A percentile compares a stretch with the other conserved stretches of the same genome.
Conservation (phyloP, 2,113 vertebrate species). For the Neogale vison region DNA sequence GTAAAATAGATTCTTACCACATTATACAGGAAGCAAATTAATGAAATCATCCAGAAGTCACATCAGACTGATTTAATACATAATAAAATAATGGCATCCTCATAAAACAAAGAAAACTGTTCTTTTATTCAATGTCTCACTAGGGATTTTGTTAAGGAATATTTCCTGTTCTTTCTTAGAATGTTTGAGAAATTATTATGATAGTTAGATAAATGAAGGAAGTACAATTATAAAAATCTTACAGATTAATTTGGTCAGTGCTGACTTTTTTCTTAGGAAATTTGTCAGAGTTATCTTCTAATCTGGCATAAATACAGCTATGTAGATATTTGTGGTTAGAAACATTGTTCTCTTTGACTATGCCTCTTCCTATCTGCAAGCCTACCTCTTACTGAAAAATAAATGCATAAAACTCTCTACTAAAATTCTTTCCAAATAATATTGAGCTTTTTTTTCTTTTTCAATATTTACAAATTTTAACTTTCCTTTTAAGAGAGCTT, state of each 20-base stretch:
- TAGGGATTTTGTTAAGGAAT: neutral
- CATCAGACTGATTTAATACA: neutral
- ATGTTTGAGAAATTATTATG: slow-evolving; percentile 23
- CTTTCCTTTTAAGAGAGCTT: slow-evolving; percentile 1
- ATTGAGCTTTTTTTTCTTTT: neutral
- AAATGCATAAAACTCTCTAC: neutral
- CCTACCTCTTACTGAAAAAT: neutral
- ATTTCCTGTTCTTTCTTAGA: neutral
- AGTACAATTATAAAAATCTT: neutral
- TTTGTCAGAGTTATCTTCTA: neutral
- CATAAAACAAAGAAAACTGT: slow-evolving; percentile 20
- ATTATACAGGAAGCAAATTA: neutral
- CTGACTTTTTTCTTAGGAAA: slow-evolving; percentile 15
- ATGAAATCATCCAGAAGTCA: slow-evolving; percentile 33
- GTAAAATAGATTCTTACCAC: neutral
- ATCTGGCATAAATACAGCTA: neutral
- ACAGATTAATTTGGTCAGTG: slow-evolving; percentile 35
- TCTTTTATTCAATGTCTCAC: slow-evolving; percentile 38
- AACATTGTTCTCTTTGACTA: neutral
- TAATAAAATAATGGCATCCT: neutral
- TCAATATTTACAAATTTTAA: neutral
- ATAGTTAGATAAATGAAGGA: slow-evolving; percentile 24
- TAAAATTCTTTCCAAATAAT: slow-evolving; percentile 23
- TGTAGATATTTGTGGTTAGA: neutral
- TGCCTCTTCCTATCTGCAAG: neutral